A percentile compares a stretch with the other conserved stretches of the same genome.
Evolutionary conservation across 2,888 invertebrate genomes (phyloP).

Genomic region (Acleris laterana): DNA sequence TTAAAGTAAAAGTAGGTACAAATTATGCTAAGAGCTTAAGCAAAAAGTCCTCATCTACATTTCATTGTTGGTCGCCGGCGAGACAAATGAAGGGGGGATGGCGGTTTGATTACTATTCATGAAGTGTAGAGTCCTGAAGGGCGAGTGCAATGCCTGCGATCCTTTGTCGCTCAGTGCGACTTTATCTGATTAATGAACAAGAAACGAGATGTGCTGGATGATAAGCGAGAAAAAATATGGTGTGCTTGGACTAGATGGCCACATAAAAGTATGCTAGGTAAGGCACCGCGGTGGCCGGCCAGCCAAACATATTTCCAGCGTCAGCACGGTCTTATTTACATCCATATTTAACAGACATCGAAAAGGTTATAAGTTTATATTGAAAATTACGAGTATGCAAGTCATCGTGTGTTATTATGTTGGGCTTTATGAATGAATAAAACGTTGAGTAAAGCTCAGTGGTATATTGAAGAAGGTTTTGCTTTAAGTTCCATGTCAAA

Average conservation of each 20-base stretch:
- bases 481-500: too few species aligned
- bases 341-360: slow-evolving; percentile 54
- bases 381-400: not conserved
- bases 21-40: slow-evolving; percentile 63
- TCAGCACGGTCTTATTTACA: slow-evolving; percentile 62
- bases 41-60: slow-evolving; percentile 71
- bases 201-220: too few species aligned
- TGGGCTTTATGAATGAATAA: too few species aligned
- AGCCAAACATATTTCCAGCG: slow-evolving; percentile 66
- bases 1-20: slow-evolving; percentile 57
- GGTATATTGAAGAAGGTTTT: too few species aligned
- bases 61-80: slow-evolving; percentile 64
- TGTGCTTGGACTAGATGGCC: too few species aligned
- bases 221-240: too few species aligned
- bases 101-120: slow-evolving; percentile 74
- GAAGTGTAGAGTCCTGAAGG: slow-evolving; percentile 58
- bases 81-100: slow-evolving; percentile 66
- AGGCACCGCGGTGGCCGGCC: slow-evolving; percentile 40
- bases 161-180: not conserved
- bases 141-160: slow-evolving; percentile 7
- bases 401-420: too few species aligned
- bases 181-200: too few species aligned
- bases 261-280: too few species aligned
- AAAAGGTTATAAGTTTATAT: slow-evolving; percentile 13
- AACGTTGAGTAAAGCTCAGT: too few species aligned